phyloP scores from a whole-genome alignment of 2,797 vertebrate genomes.

The Ispidina lecontei region DNA sequence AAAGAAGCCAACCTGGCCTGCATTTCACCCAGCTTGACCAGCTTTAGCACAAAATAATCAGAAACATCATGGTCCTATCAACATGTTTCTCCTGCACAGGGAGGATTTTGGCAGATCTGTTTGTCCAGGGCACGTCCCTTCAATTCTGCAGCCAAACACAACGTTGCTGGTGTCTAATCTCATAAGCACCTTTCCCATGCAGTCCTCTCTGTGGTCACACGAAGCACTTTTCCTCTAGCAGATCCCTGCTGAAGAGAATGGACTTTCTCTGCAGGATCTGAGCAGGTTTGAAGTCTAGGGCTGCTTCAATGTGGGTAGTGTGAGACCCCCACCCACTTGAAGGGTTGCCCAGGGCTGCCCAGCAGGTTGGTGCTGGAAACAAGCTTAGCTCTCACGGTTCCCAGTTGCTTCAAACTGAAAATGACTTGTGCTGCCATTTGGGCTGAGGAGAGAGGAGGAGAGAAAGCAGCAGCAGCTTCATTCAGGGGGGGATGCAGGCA shows the following conservation, averaged over 20 bases:
- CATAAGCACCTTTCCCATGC: not conserved
- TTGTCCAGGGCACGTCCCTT: not conserved
- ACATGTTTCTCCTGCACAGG: not conserved
- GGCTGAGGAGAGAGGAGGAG: not conserved
- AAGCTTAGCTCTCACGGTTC: not conserved
- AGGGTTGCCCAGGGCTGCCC: not conserved
- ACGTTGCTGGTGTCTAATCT: not conserved
- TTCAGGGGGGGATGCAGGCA: constrained; percentile 34
- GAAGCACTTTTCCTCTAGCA: not conserved
- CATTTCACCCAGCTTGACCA: not conserved
- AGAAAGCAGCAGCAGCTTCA: constrained; percentile 25
- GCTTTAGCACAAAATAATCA: not conserved
- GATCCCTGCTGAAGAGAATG: not conserved
- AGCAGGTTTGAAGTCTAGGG: not conserved
- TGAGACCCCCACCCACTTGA: not conserved
- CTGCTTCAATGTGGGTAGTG: not conserved
- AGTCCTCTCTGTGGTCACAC: not conserved
- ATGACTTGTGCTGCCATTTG: not conserved
- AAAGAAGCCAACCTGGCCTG: not conserved
- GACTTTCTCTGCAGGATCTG: not conserved
- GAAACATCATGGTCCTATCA: not conserved
- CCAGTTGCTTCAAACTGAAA: not conserved
- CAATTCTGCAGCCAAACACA: not conserved
- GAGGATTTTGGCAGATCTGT: not conserved
- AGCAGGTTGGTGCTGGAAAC: not conserved